These are phyloP conservation scores for Kryphioiulus occultus DNA, from an alignment of 2,888 invertebrate species.

Conservation along the genomic window DNA sequence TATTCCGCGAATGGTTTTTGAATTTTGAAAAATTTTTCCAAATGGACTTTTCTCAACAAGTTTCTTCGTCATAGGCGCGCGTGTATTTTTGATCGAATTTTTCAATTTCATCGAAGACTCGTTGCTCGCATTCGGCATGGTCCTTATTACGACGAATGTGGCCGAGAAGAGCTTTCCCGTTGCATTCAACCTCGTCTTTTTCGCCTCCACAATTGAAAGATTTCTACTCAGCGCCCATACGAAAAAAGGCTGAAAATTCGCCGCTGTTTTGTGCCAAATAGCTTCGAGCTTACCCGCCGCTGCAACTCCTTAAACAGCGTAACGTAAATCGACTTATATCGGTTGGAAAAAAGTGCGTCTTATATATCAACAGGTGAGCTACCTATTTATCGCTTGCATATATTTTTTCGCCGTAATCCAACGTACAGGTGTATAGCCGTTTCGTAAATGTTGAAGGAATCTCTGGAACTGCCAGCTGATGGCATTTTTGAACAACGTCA, in stretches of 20 bases:
- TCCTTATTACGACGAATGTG: neutral
- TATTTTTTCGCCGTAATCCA: neutral
- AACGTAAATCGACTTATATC: neutral
- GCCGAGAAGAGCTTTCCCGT: neutral
- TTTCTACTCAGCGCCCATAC: neutral
- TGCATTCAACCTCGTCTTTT: neutral
- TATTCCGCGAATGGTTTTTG: neutral
- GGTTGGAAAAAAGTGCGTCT: conserved; percentile 15
- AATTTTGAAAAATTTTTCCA: neutral
- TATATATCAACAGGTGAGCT: conserved; percentile 35
- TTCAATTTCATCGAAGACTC: neutral
- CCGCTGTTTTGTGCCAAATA: neutral
- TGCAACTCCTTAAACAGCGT: neutral
- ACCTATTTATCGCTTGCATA: conserved; percentile 1
- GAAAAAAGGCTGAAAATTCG: conserved; percentile 1
- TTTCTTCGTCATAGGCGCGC: neutral
- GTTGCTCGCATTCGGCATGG: neutral
- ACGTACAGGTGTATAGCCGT: no score
- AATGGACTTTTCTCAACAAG: conserved; percentile 26
- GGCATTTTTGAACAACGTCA: neutral
- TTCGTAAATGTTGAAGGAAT: neutral
- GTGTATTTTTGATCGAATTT: neutral
- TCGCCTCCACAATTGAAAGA: neutral
- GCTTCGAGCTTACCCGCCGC: neutral
- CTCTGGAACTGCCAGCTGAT: neutral